phyloP scores from a whole-genome alignment of 2,888 invertebrate species.

The Platycheirus albimanus region DNA sequence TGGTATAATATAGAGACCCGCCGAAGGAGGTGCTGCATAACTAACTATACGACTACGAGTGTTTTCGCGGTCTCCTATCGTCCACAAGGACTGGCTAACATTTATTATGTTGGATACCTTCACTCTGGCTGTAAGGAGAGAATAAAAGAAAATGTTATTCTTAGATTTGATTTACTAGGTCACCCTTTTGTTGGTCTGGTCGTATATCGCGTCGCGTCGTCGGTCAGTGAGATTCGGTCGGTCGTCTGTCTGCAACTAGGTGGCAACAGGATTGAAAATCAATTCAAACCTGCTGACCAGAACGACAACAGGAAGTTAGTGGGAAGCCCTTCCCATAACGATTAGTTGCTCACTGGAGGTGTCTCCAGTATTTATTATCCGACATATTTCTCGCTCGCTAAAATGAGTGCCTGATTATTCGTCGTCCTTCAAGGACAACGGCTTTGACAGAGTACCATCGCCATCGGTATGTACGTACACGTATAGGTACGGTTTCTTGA shows the following conservation, averaged over 20 bases:
- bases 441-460: too few relatives aligned
- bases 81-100: constrained; percentile 36
- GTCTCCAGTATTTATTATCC: constrained; percentile 55
- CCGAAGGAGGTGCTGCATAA: constrained; percentile 9
- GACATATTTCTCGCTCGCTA: background rate
- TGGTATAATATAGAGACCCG: constrained; percentile 14
- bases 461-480: too few relatives aligned
- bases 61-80: constrained; percentile 13
- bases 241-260: constrained; percentile 16
- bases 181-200: too few relatives aligned
- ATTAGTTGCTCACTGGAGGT: constrained; percentile 28
- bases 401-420: constrained; percentile 7
- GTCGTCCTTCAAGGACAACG: constrained; percentile 33
- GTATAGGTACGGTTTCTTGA: background rate
- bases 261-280: constrained; percentile 59
- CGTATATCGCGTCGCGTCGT: too few relatives aligned
- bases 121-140: constrained; percentile 25
- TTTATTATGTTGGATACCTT: constrained; percentile 48
- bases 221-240: too few relatives aligned
- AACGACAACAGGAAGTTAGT: background rate
- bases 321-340: constrained; percentile 4
- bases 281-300: constrained; percentile 23
- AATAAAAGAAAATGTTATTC: constrained; percentile 37
- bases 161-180: constrained; percentile 47
- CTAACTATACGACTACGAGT: too few relatives aligned